phyloP scores from a whole-genome alignment of 2,888 invertebrate species.

The Ceraclea dissimilis region DNA sequence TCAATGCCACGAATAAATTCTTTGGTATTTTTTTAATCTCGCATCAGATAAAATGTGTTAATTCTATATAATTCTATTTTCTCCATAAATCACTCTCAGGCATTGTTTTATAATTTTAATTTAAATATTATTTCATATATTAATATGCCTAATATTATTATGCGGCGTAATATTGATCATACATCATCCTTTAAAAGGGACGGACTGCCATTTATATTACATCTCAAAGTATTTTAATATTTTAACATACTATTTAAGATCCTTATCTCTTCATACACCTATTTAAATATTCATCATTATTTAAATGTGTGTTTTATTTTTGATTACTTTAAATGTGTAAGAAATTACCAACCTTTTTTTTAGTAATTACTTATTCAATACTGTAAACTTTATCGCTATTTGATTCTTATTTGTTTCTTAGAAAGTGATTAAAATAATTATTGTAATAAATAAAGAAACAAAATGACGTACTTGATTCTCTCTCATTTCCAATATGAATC shows the following conservation, averaged over 20 bases:
- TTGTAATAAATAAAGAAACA: too few species aligned
- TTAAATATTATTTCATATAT: too few species aligned
- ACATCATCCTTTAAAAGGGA: background rate
- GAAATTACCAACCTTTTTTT: too few species aligned
- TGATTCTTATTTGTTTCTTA: too few species aligned
- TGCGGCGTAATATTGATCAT: background rate
- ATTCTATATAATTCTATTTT: background rate
- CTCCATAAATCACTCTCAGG: background rate
- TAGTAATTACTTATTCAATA: too few species aligned
- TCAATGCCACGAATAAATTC: too few species aligned
- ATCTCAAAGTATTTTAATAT: background rate
- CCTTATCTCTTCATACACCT: background rate
- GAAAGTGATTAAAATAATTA: too few species aligned
- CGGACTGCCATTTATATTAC: background rate
- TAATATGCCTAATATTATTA: too few species aligned
- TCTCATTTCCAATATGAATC: too few species aligned
- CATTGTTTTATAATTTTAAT: background rate
- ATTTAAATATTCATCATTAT: background rate
- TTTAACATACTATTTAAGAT: background rate
- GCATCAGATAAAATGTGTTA: background rate
- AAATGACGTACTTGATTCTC: too few species aligned
- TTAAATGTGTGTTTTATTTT: background rate
- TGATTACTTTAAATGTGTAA: too few species aligned
- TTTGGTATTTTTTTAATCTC: background rate
- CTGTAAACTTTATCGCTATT: too few species aligned